Evolutionary conservation across 2,888 invertebrate species (phyloP).

Genomic region (Rhagium mordax): DNA sequence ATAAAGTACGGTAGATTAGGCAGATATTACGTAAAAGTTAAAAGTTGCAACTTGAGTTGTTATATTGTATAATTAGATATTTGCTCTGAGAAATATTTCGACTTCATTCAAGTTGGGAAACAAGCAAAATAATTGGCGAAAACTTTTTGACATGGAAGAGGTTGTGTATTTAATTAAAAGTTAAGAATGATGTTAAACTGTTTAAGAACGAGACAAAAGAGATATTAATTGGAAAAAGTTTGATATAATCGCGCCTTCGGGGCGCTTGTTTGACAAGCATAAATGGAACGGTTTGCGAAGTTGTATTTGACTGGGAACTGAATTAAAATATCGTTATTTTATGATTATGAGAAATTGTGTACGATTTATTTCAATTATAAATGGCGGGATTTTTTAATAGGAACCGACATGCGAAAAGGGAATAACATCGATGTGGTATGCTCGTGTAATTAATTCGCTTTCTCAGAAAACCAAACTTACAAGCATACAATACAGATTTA

Average conservation of each 20-base stretch:
- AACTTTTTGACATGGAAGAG: constrained; percentile 10
- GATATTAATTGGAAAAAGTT: constrained; percentile 32
- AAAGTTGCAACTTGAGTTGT: background rate
- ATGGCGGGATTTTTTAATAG: background rate
- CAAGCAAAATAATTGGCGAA: background rate
- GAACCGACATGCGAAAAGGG: background rate
- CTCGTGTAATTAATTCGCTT: background rate
- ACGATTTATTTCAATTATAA: background rate
- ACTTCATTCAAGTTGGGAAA: background rate
- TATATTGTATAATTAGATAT: constrained; percentile 1
- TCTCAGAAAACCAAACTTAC: background rate
- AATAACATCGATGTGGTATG: background rate
- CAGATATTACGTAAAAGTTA: background rate
- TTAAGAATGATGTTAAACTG: constrained; percentile 22
- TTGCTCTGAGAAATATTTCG: background rate
- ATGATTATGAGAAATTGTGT: background rate
- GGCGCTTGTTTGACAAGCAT: constrained; percentile 8
- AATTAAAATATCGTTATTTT: constrained; percentile 20
- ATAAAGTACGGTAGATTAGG: background rate
- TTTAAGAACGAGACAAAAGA: constrained; percentile 7
- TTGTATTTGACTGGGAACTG: background rate
- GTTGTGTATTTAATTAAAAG: constrained; percentile 30
- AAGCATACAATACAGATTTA: background rate
- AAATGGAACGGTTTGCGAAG: constrained; percentile 1
- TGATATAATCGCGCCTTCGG: constrained; percentile 12